phyloP scores from a whole-genome alignment of 2,888 invertebrate genomes.

The Lycocerus yunnanus region DNA sequence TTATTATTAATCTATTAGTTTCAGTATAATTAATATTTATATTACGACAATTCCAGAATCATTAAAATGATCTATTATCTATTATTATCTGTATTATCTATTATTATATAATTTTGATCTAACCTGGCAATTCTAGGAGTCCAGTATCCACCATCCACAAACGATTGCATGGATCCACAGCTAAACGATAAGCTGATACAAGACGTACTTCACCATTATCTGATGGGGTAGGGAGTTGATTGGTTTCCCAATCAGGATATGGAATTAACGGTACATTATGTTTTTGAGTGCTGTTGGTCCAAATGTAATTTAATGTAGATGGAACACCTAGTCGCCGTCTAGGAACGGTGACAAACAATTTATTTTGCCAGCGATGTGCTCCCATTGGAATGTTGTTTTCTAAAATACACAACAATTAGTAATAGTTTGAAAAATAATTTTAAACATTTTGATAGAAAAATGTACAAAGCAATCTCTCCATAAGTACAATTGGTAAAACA shows the following conservation, averaged over 20 bases:
- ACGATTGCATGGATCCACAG: constrained; percentile 71
- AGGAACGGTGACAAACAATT: constrained; percentile 74
- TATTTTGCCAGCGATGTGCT: constrained; percentile 64
- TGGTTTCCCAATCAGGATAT: constrained; percentile 63
- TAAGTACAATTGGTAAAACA: no score
- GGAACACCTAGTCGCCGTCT: constrained; percentile 65
- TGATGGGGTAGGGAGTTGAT: constrained; percentile 58
- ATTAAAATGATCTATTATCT: no score
- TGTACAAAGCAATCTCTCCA: no score
- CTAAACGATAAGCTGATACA: constrained; percentile 73
- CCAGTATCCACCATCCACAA: constrained; percentile 84
- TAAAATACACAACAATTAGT: constrained; percentile 38
- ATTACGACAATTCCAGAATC: no score
- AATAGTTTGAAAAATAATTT: no score
- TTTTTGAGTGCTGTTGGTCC: constrained; percentile 42
- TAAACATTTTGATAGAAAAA: no score
- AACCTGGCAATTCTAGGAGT: constrained; percentile 68
- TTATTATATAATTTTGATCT: background rate
- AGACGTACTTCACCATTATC: constrained; percentile 46
- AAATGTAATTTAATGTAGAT: constrained; percentile 57
- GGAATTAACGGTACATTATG: constrained; percentile 62
- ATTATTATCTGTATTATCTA: no score
- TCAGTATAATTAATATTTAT: no score
- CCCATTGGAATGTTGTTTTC: constrained; percentile 72
- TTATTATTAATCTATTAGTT: no score